phyloP scores from a whole-genome alignment of 2,888 invertebrate genomes.

The Digitonthophagus gazella region DNA sequence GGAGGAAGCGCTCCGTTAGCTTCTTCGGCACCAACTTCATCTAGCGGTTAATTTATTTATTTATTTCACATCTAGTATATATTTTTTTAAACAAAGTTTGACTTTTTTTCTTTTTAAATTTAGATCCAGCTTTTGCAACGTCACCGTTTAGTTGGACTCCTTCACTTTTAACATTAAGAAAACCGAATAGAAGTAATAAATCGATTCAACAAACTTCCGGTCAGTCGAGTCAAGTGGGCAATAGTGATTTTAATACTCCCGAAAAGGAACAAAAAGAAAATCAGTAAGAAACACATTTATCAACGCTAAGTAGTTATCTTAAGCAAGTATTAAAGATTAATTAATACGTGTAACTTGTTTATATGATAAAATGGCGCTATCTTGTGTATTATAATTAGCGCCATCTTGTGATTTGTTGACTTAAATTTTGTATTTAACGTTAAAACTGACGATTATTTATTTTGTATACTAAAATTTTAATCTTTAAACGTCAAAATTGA shows the following conservation, averaged over 20 bases:
- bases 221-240: background rate
- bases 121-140: slow-evolving; percentile 28
- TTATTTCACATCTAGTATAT: background rate
- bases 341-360: too few relatives aligned
- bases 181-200: slow-evolving; percentile 38
- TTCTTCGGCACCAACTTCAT: slow-evolving; percentile 31
- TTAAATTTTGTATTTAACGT: too few relatives aligned
- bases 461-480: too few relatives aligned
- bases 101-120: slow-evolving; percentile 16
- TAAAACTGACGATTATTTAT: too few relatives aligned
- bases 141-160: slow-evolving; percentile 50
- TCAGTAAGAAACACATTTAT: too few relatives aligned
- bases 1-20: slow-evolving; percentile 20
- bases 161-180: slow-evolving; percentile 42
- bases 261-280: slow-evolving; percentile 43
- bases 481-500: too few relatives aligned
- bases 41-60: slow-evolving; percentile 32
- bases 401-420: too few relatives aligned
- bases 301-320: too few relatives aligned
- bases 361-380: too few relatives aligned
- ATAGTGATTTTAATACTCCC: slow-evolving; percentile 40
- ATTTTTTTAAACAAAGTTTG: background rate
- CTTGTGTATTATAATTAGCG: too few relatives aligned
- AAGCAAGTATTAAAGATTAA: too few relatives aligned
- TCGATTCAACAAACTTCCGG: slow-evolving; percentile 29